Base-by-base conservation (phyloP, 2,888 invertebrate genomes). In the Bellardia pandia region DNA sequence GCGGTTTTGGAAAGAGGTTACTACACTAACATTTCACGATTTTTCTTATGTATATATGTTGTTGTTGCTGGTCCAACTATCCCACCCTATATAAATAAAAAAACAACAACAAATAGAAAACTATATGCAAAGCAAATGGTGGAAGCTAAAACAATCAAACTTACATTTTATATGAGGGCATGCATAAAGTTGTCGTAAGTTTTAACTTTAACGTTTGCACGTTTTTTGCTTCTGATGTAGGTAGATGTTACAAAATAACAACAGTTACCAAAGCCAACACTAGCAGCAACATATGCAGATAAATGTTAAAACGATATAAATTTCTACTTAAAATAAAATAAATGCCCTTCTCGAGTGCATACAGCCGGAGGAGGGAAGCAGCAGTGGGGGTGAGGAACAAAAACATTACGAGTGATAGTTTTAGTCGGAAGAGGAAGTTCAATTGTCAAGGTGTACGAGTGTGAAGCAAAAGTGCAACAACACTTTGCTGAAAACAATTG, bases 301-400 rank as follows among this genome's bases (percentile, higher is more conserved):
- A 75, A 83, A 82, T 74, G 69, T 75, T 79, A 56, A 83, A 86
- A 82, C 74, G 60, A 56, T 60, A 82, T 82, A 82, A 82, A 74
- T 78, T 69, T 42, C 74, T 53, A 78, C 60, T 78, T 78, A 64
- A 66, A 76, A 64, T 72, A 77, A 75, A 75, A 30, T 71, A 37
- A 51, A 74, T 56, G 69, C 48, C 42, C 80, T 68, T 48, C 69
- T 85, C 62, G 62, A 75, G 42, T 13, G 13, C 30, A 64, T 23
- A 40, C 62, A 33, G 14, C 14, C 2, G 48, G 2, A 48, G 37
- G 48, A n/a, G 13, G 62, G 40, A n/a, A 68, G n/a, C 11, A 5
- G 23, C 2, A 23, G 30, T 9, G 13, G 11, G 51, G 2, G 23
- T 71, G 64, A 48, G 48, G 16, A 48, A 51, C 60, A 23, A 62